Base-by-base conservation (phyloP, 2,888 invertebrate species). In the Anaspis maculata region DNA sequence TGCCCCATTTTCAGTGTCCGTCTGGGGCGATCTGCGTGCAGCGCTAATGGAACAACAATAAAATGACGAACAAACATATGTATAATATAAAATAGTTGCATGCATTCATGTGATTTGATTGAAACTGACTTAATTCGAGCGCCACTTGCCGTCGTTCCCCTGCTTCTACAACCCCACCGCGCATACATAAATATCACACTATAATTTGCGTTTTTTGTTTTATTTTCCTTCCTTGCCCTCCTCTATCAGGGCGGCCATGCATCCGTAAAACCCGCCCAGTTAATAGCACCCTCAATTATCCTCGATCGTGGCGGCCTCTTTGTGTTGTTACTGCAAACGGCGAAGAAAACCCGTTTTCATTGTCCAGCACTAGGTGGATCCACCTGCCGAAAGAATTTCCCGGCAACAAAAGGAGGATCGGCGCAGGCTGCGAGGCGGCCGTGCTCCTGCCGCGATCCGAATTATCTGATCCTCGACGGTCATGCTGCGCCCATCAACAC, bases 231-330 rank as follows among this genome's bases (percentile, higher is more conserved):
- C 56, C 57, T 51, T 59, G 61, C 62, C 62, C 62, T 62, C 60
- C 62, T 62, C 61, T 62, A 52, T 55, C 61, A 62, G 63, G 64
- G 64, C 67, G 65, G 67, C 67, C 67, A 67, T 67, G 65, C 61
- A 64, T 64, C 61, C 62, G 60, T 62, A 62, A 61, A 62, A 62
- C 61, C 67, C 67, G 67, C 67, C 67, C 66, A 67, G 64, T 62
- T 67, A 67, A 67, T 67, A 62, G 63, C 65, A 62, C 64, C 64
- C 62, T 59, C 59, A 59, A 62, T 62, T 62, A 59, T n/a, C 57
- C 39, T 37, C 44, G 48, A 51, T 25, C 26, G 43, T 44, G 42
- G 46, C 48, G 54, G 42, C 58, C 55, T 60, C 56, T 57, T 25
- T 25, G 27, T n/a, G 16, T 25, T 14, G 32, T 13, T 12, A 27